Base-by-base conservation (phyloP, 2,888 invertebrate genomes). In the Heliconius charithonia region DNA sequence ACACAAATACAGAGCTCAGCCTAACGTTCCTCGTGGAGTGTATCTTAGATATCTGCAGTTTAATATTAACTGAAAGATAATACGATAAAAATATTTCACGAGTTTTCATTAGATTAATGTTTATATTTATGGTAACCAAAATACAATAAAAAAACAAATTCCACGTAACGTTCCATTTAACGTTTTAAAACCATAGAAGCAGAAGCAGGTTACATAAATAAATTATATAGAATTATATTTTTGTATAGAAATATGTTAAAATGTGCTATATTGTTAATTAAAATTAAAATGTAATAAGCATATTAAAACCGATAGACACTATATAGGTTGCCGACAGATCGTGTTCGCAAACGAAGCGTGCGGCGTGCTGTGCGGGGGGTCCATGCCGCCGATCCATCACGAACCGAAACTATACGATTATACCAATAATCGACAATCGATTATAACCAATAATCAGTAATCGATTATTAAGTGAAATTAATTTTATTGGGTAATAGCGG, bases 401-500 rank as follows among this genome's bases (percentile, higher is more conserved):
- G 89, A 89, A 67, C 87, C 87, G 92, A 93, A 90, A 91, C 92
- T 89, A 89, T 92, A 92, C 90, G 90, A 93, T 92, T 92, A 93
- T 91, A 77, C 81, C 81, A 81, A 81, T 81, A 81, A 81, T 81
- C 82, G 82, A 80, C 80, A 81, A 81, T 82, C 90, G 90, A 93
- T 92, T 92, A 93, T 91, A 91, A 77, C 81, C 80, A 81, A 81
- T 81, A 81, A 81, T 81, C 82, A 81, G 78, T 81, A 81, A 81
- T 82, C 82, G 82, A 80, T 81, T 81, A 93, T 93, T 94, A 93
- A 94, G 91, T 92, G 91, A 93, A 94, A 94, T 94, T 93, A 94
- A 94, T 94, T 93, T 93, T 92, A 93, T 94, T 91, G 92, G 90
- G 91, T 92, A 93, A 94, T 91, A 89, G 87, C 87, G 83, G 89